phyloP scores from a whole-genome alignment of 1,140 invertebrate species.

The Trinorchestia longiramus region DNA sequence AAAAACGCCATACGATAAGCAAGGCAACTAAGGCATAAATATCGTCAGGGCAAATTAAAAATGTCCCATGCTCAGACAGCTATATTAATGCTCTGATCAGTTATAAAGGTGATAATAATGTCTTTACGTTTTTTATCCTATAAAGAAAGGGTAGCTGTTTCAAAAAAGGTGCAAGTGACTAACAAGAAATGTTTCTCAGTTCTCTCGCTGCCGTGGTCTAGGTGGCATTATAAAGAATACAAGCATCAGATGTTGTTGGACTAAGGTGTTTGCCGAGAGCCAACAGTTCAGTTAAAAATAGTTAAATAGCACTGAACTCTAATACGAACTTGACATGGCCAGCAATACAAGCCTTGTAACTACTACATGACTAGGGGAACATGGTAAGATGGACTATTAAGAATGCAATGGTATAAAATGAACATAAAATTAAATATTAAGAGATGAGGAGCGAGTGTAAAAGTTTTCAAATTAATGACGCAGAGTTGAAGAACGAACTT shows the following conservation, averaged over 20 bases:
- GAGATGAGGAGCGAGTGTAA: too few relatives aligned
- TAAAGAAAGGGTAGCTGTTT: background rate
- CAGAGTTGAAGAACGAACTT: too few relatives aligned
- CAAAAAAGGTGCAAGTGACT: background rate
- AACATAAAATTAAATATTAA: too few relatives aligned
- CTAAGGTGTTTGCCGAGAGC: background rate
- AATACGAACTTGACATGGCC: background rate
- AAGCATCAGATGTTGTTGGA: background rate
- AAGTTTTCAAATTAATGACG: too few relatives aligned
- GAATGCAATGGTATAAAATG: background rate
- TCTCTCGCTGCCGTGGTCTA: background rate
- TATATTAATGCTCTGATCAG: background rate
- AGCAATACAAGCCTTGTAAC: background rate
- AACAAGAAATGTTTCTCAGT: background rate
- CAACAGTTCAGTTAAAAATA: background rate
- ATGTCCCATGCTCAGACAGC: too few relatives aligned
- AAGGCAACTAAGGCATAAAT: too few relatives aligned
- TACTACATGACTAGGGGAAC: background rate
- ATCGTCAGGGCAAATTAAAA: too few relatives aligned
- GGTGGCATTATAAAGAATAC: background rate
- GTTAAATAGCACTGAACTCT: background rate
- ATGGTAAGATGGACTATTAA: background rate
- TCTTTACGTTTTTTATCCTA: background rate
- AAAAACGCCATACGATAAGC: too few relatives aligned
- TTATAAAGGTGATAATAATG: background rate